These are phyloP conservation scores for Machimus rusticus DNA, from an alignment of 2,888 invertebrate genomes.

Conservation along the genomic window DNA sequence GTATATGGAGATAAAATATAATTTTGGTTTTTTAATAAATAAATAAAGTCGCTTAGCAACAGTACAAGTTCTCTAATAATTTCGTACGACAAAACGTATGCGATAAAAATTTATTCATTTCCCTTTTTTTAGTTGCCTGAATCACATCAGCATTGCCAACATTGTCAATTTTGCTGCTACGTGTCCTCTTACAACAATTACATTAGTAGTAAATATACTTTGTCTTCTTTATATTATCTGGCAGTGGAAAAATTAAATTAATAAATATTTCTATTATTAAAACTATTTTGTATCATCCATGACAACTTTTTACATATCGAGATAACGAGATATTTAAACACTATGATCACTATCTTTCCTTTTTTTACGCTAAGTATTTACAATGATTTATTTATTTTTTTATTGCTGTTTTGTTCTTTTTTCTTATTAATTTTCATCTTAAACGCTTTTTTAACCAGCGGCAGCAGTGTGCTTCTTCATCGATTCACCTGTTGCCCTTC, in stretches of 20 bases:
- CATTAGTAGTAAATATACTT: constrained; percentile 28
- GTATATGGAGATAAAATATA: too few species aligned
- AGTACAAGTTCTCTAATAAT: neutral
- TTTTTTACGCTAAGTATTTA: constrained; percentile 21
- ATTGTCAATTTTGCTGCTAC: neutral
- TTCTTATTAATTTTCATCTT: neutral
- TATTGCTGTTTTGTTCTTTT: constrained; percentile 5
- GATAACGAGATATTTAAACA: constrained; percentile 14
- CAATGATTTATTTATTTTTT: neutral
- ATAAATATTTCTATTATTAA: constrained; percentile 37
- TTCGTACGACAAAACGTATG: constrained; percentile 37
- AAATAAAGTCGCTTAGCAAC: neutral
- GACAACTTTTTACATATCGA: constrained; percentile 26
- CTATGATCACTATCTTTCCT: constrained; percentile 36
- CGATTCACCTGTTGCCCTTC: neutral
- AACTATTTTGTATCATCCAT: constrained; percentile 33
- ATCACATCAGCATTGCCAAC: neutral
- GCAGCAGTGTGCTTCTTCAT: neutral
- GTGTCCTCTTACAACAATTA: constrained; percentile 26
- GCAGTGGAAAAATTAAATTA: constrained; percentile 46
- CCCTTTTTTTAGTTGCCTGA: neutral
- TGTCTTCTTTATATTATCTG: constrained; percentile 39
- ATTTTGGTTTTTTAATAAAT: too few species aligned
- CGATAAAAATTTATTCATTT: constrained; percentile 41
- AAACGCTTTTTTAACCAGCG: neutral